phyloP scores from a whole-genome alignment of 2,888 invertebrate species.

The Papilio elwesi region DNA sequence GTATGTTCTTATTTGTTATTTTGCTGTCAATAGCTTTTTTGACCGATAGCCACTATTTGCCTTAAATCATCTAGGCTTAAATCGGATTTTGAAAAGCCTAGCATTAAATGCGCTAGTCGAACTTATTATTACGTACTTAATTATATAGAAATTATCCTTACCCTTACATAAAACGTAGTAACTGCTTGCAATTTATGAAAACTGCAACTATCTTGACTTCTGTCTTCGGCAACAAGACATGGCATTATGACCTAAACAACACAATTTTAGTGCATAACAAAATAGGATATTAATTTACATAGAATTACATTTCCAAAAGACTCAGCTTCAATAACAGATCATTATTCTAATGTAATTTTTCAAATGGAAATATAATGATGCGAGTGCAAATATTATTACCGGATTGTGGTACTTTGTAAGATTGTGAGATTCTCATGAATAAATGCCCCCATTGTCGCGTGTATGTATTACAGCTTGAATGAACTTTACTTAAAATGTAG shows the following conservation, averaged over 20 bases:
- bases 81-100: no score
- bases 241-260: not conserved
- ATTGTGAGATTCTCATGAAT: conserved; percentile 28
- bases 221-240: not conserved
- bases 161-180: no score
- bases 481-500: no score
- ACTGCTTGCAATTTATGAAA: no score
- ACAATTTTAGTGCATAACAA: not conserved
- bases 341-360: conserved; percentile 43
- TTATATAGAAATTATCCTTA: no score
- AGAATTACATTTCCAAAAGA: conserved; percentile 2
- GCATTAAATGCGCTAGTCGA: no score
- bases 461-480: not conserved
- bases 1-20: no score
- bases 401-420: conserved; percentile 23
- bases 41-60: no score
- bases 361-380: conserved; percentile 37
- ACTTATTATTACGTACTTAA: no score
- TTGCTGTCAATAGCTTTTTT: no score
- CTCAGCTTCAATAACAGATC: conserved; percentile 25
- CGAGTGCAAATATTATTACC: conserved; percentile 16
- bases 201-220: no score
- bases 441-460: not conserved
- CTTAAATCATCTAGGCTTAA: no score
- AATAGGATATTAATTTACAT: conserved; percentile 16